A percentile compares a stretch with the other conserved stretches of the same genome.
phyloP scores from a whole-genome alignment of 2,888 invertebrate species.

The Vannuccia rotundouncinata region DNA sequence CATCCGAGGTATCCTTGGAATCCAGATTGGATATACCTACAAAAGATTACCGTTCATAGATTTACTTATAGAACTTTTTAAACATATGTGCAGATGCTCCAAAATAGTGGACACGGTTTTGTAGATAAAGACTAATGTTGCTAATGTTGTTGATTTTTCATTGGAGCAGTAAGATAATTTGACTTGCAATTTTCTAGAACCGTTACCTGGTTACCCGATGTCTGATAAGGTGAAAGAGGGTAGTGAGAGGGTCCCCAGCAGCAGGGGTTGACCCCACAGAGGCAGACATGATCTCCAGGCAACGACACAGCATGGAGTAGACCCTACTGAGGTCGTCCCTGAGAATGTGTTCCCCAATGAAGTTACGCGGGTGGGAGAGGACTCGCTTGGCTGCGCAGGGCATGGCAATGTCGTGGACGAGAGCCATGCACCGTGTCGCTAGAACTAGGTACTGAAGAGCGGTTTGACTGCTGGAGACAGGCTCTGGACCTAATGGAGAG shows the following conservation, averaged over 20 bases:
- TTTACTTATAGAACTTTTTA: no score
- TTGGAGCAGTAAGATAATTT: no score
- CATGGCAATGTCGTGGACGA: not conserved
- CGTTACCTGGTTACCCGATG: no score
- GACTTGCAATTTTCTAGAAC: no score
- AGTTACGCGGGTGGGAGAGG: not conserved
- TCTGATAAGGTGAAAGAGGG: not conserved
- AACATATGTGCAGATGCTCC: no score
- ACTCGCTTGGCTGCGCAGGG: not conserved
- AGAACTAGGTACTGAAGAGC: not conserved
- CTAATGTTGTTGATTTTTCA: no score
- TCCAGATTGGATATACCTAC: no score
- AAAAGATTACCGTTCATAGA: no score
- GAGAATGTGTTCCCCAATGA: not conserved
- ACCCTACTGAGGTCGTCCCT: not conserved
- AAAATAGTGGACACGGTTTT: no score
- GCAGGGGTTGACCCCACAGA: not conserved
- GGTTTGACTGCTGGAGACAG: not conserved
- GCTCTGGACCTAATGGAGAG: not conserved
- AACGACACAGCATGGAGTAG: not conserved
- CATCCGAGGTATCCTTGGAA: no score
- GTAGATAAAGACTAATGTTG: no score
- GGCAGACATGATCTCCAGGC: not conserved
- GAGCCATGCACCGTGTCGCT: not conserved
- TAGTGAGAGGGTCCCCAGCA: not conserved